phyloP scores from a whole-genome alignment of 2,113 vertebrate species.

The Seriola dumerili region DNA sequence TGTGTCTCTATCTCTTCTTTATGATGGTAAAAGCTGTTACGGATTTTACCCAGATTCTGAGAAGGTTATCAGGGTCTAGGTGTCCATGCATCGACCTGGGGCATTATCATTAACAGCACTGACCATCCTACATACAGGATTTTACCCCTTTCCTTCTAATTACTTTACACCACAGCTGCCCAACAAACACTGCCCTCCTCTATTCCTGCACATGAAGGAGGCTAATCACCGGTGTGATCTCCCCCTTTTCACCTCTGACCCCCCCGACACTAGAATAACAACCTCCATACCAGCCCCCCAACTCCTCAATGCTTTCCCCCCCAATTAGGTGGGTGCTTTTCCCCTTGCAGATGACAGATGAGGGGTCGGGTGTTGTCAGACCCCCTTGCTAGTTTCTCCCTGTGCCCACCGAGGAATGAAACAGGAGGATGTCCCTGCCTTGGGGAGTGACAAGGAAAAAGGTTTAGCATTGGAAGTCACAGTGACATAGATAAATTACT shows the following conservation, averaged over 20 bases:
- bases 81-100: slow-evolving; percentile 36
- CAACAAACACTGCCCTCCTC: slow-evolving; percentile 39
- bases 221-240: slow-evolving; percentile 81
- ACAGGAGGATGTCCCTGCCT: slow-evolving; percentile 63
- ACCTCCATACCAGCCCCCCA: slow-evolving; percentile 69
- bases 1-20: neutral
- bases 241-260: slow-evolving; percentile 81
- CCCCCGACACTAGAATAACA: slow-evolving; percentile 81
- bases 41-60: neutral
- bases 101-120: slow-evolving; percentile 17
- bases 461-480: slow-evolving; percentile 55
- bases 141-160: slow-evolving; percentile 54
- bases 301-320: slow-evolving; percentile 56
- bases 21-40: neutral
- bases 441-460: slow-evolving; percentile 63
- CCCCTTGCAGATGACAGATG: slow-evolving; percentile 81
- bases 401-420: slow-evolving; percentile 67
- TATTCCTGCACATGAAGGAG: slow-evolving; percentile 68
- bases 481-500: slow-evolving; percentile 71
- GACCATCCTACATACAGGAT: slow-evolving; percentile 19
- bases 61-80: slow-evolving; percentile 5
- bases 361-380: slow-evolving; percentile 77
- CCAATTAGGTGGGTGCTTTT: slow-evolving; percentile 82
- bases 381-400: slow-evolving; percentile 74
- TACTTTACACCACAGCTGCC: slow-evolving; percentile 69